Evolutionary conservation across 2,888 invertebrate genomes (phyloP).

Genomic region (Noctua pronuba): DNA sequence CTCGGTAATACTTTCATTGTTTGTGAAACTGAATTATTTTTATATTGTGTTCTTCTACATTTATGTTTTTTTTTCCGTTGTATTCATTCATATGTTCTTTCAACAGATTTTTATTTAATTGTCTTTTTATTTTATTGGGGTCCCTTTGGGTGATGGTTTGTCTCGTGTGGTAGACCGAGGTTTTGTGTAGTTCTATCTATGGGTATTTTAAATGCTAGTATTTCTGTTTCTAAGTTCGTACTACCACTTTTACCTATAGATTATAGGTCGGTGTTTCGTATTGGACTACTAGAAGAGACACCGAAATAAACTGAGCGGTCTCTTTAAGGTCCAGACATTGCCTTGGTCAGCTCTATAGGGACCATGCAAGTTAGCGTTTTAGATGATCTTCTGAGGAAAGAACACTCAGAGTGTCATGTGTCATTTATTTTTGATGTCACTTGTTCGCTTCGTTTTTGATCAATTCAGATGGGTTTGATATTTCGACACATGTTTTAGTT

Average conservation of each 20-base stretch:
- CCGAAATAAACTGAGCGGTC: background rate
- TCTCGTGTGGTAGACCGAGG: slow-evolving; percentile 4
- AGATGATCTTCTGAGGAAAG: background rate
- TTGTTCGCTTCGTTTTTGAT: background rate
- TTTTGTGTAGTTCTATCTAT: background rate
- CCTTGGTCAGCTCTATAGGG: background rate
- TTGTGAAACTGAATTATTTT: slow-evolving; percentile 78
- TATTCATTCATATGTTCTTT: slow-evolving; percentile 51
- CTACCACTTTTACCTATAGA: background rate
- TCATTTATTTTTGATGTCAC: background rate
- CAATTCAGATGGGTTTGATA: slow-evolving; percentile 1
- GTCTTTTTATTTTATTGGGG: slow-evolving; percentile 40
- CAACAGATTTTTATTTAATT: slow-evolving; percentile 62
- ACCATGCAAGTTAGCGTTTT: background rate
- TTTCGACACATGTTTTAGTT: slow-evolving; percentile 18
- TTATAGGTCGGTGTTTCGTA: background rate
- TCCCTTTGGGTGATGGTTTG: slow-evolving; percentile 22
- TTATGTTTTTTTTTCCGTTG: slow-evolving; percentile 42
- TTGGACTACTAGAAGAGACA: background rate
- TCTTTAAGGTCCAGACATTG: background rate
- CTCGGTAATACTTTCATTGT: slow-evolving; percentile 73
- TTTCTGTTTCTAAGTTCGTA: background rate
- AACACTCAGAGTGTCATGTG: background rate
- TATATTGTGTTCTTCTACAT: slow-evolving; percentile 66
- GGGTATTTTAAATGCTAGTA: background rate